A percentile compares a stretch with the other conserved stretches of the same genome.
Conservation (phyloP, 1,140 invertebrate genomes). For the Drosophila orosa region DNA sequence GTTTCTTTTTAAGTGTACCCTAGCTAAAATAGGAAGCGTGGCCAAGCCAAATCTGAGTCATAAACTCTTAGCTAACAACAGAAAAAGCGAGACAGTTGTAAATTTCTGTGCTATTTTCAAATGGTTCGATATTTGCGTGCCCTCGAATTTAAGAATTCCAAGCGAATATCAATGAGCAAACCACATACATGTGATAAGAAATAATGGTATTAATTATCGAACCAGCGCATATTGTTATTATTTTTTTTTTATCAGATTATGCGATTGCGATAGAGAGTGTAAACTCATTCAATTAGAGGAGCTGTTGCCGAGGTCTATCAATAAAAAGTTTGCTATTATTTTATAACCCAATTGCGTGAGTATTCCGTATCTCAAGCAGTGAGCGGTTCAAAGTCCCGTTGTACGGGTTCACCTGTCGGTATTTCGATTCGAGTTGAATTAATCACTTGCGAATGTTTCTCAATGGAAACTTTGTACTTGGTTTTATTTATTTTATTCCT, state of each 20-base stretch:
- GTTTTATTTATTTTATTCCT: slow-evolving; percentile 15
- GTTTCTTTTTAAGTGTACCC: not conserved
- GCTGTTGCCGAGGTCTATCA: slow-evolving; percentile 56
- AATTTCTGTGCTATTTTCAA: slow-evolving; percentile 6
- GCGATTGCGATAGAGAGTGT: slow-evolving; percentile 52
- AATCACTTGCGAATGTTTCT: slow-evolving; percentile 46
- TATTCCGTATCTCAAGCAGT: slow-evolving; percentile 42
- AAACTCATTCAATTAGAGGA: slow-evolving; percentile 32
- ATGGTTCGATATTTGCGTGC: slow-evolving; percentile 21
- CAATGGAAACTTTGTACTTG: slow-evolving; percentile 62
- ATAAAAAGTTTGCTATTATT: slow-evolving; percentile 40
- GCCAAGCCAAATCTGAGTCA: slow-evolving; percentile 18
- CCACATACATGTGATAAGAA: slow-evolving; percentile 15
- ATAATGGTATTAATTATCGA: slow-evolving; percentile 41
- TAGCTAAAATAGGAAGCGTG: not conserved
- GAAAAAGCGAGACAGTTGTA: slow-evolving; percentile 21
- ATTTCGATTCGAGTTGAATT: slow-evolving; percentile 41
- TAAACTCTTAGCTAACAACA: slow-evolving; percentile 19
- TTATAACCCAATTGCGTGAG: slow-evolving; percentile 47
- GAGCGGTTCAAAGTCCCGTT: slow-evolving; percentile 47
- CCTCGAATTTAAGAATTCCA: not conserved
- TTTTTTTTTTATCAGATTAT: slow-evolving; percentile 53
- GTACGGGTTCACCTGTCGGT: slow-evolving; percentile 50
- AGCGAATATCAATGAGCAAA: slow-evolving; percentile 20
- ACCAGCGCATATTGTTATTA: slow-evolving; percentile 30